Conservation (phyloP, 2,888 invertebrate species). For the Nudaria mundana region DNA sequence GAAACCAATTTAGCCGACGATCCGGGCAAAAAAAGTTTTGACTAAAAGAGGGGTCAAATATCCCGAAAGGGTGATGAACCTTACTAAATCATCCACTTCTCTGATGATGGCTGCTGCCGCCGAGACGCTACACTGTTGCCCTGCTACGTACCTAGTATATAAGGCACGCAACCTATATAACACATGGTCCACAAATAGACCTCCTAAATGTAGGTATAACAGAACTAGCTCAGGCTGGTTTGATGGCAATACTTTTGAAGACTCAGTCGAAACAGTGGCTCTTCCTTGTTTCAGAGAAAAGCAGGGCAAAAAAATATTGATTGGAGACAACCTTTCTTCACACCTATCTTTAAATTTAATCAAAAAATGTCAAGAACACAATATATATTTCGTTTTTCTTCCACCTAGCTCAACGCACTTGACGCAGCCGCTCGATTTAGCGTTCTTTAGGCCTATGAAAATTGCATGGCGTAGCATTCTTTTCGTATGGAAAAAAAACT, state of each 20-base stretch:
- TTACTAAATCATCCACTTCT: constrained; percentile 39
- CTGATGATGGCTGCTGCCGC: constrained; percentile 50
- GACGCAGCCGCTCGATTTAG: no score
- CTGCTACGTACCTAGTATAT: constrained; percentile 52
- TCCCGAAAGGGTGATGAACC: constrained; percentile 41
- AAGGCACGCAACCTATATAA: constrained; percentile 46
- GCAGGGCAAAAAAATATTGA: no score
- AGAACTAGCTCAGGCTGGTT: constrained; percentile 47
- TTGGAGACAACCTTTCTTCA: no score
- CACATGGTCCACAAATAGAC: constrained; percentile 50
- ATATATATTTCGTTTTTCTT: no score
- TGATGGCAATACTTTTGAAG: constrained; percentile 40
- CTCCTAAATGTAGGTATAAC: constrained; percentile 43
- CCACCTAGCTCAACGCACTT: no score
- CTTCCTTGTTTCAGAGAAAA: constrained; percentile 28
- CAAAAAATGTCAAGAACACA: no score
- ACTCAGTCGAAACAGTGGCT: constrained; percentile 37
- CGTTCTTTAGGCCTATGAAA: no score
- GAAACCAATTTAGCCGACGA: constrained; percentile 25
- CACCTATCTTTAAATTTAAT: no score
- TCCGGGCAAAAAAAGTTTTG: constrained; percentile 19
- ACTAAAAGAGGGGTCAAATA: constrained; percentile 35
- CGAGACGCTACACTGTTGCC: constrained; percentile 25
- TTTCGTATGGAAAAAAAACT: no score
- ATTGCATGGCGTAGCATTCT: no score